These are phyloP conservation scores for Rhamnusium bicolor DNA, from an alignment of 2,888 invertebrate genomes.

Conservation along the genomic window DNA sequence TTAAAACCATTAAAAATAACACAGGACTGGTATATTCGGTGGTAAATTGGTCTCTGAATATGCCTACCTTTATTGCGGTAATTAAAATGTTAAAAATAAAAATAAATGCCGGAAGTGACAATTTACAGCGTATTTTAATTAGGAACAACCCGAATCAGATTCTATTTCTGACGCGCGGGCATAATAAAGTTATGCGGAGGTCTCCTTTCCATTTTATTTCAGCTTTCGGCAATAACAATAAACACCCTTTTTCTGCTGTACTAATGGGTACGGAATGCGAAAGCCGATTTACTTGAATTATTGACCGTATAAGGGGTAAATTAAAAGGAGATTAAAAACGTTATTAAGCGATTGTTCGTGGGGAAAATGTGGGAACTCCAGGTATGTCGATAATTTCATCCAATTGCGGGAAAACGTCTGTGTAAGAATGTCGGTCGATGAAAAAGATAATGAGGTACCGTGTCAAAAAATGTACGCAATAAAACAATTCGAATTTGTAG, in stretches of 20 bases:
- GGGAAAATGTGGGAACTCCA: not conserved
- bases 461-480: no score
- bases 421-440: not conserved
- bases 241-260: constrained; percentile 12
- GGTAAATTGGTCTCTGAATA: not conserved
- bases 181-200: not conserved
- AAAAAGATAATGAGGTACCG: no score
- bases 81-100: not conserved
- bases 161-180: not conserved
- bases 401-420: not conserved
- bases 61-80: no score
- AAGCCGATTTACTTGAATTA: not conserved
- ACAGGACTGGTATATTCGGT: no score
- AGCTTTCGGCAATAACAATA: constrained; percentile 9
- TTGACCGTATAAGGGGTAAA: constrained; percentile 3
- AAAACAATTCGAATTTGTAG: no score
- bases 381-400: not conserved
- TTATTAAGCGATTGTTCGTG: not conserved
- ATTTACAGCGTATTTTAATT: not conserved
- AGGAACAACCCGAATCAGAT: not conserved
- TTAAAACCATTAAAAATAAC: no score
- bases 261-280: constrained; percentile 1
- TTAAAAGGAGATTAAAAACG: not conserved
- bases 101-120: not conserved
- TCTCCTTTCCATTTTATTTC: not conserved